Conservation (phyloP, 1,140 invertebrate genomes). For the Orchestia grillus region DNA sequence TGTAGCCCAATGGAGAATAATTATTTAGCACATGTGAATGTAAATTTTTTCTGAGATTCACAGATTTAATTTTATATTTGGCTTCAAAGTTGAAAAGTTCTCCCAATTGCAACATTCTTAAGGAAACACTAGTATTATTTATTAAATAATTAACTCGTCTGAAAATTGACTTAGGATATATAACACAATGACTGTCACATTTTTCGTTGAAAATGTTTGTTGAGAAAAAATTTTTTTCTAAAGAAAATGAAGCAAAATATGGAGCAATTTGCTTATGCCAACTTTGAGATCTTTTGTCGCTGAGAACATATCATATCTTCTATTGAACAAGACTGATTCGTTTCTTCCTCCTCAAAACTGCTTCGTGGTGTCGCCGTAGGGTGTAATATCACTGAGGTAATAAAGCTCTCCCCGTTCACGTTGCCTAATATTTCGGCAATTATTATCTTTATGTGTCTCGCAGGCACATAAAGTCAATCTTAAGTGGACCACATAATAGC, state of each 20-base stretch:
- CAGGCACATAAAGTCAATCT: conserved; percentile 54
- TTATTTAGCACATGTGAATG: too few species aligned
- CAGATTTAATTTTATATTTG: not conserved
- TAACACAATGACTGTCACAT: not conserved
- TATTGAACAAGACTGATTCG: not conserved
- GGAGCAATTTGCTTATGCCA: not conserved
- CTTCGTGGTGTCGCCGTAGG: not conserved
- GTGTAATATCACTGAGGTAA: not conserved
- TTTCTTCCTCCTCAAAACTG: not conserved
- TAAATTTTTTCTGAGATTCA: too few species aligned
- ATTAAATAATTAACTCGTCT: not conserved
- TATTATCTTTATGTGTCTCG: conserved; percentile 55
- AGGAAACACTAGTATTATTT: not conserved
- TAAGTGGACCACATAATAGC: conserved; percentile 50
- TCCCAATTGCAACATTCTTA: not conserved
- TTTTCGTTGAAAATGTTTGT: not conserved
- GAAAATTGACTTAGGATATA: not conserved
- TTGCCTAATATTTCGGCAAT: conserved; percentile 42
- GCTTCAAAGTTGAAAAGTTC: not conserved
- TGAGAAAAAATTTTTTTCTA: not conserved
- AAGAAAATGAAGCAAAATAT: not conserved
- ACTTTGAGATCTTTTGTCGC: not conserved
- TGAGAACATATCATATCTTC: not conserved
- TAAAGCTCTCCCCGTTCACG: conserved; percentile 37
- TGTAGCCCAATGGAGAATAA: too few species aligned